Percentiles rank a stretch among this genome's conserved stretches.
Evolutionary conservation across 2,888 invertebrate species (phyloP).

Genomic region (Sialis lutaria): DNA sequence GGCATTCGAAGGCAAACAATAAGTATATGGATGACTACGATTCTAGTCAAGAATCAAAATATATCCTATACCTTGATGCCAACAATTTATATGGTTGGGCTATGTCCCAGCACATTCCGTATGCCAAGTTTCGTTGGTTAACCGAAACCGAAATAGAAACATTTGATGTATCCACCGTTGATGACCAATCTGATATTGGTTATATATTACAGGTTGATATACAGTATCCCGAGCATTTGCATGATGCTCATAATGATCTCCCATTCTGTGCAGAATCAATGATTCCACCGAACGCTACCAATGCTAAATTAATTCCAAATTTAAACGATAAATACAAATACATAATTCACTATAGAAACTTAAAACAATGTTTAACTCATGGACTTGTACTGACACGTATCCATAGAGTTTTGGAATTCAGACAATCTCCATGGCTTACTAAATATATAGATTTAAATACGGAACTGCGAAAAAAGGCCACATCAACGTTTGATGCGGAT

Average conservation of each 20-base stretch:
- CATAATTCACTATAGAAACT: slow-evolving; percentile 15
- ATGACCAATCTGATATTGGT: slow-evolving; percentile 12
- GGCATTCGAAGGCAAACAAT: slow-evolving; percentile 19
- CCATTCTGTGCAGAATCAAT: slow-evolving; percentile 14
- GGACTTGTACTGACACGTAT: slow-evolving; percentile 15
- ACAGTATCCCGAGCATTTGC: slow-evolving; percentile 20
- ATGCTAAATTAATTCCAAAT: slow-evolving; percentile 12
- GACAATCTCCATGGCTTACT: slow-evolving; percentile 20
- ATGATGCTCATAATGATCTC: slow-evolving; percentile 17
- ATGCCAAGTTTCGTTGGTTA: slow-evolving; percentile 15
- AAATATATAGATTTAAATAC: slow-evolving; percentile 22
- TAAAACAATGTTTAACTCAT: slow-evolving; percentile 14
- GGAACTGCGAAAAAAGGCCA: slow-evolving; percentile 12
- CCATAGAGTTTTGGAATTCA: slow-evolving; percentile 19
- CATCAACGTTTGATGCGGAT: slow-evolving; percentile 9
- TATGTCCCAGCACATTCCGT: slow-evolving; percentile 15
- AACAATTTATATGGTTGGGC: slow-evolving; percentile 15
- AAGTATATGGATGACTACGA: slow-evolving; percentile 17
- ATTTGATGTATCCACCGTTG: slow-evolving; percentile 1
- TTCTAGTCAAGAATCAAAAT: slow-evolving; percentile 10
- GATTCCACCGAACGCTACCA: slow-evolving; percentile 7
- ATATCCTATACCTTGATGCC: slow-evolving; percentile 16
- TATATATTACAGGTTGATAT: slow-evolving; percentile 25
- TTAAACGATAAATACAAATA: slow-evolving; percentile 13
- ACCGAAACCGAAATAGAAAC: slow-evolving; percentile 2